Percentiles rank a stretch among this genome's conserved stretches.
Evolutionary conservation across 2,113 vertebrate species (phyloP).

Genomic region (Xiphorhynchus elegans): DNA sequence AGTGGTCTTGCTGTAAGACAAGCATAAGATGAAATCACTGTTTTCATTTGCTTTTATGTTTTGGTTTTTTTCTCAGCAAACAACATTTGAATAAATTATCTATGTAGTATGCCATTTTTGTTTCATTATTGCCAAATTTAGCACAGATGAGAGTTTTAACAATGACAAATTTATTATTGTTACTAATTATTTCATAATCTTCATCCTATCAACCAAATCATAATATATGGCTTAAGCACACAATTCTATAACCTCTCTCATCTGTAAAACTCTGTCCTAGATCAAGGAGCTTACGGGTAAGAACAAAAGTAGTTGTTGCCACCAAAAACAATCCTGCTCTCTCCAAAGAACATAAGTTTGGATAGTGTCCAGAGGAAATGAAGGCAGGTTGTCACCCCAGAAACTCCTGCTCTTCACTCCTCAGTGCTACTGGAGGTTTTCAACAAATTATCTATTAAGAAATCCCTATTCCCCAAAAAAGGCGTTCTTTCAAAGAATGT

Average conservation of each 20-base stretch:
- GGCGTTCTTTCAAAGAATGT: not conserved
- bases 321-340: not conserved
- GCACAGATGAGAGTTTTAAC: not conserved
- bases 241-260: not conserved
- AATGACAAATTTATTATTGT: not conserved
- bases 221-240: not conserved
- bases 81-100: not conserved
- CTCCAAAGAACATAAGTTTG: not conserved
- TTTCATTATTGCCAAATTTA: not conserved
- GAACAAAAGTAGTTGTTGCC: not conserved
- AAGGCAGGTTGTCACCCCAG: not conserved
- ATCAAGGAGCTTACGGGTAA: not conserved
- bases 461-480: not conserved
- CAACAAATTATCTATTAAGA: not conserved
- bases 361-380: not conserved
- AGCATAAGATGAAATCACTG: not conserved
- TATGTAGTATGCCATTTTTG: not conserved
- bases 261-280: not conserved
- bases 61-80: not conserved
- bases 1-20: constrained; percentile 87
- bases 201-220: not conserved
- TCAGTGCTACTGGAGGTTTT: not conserved
- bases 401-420: not conserved
- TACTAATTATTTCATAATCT: not conserved
- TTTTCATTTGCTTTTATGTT: not conserved